Evolutionary conservation across 2,113 vertebrate species (phyloP).

Genomic region (Mastomys natalensis): DNA sequence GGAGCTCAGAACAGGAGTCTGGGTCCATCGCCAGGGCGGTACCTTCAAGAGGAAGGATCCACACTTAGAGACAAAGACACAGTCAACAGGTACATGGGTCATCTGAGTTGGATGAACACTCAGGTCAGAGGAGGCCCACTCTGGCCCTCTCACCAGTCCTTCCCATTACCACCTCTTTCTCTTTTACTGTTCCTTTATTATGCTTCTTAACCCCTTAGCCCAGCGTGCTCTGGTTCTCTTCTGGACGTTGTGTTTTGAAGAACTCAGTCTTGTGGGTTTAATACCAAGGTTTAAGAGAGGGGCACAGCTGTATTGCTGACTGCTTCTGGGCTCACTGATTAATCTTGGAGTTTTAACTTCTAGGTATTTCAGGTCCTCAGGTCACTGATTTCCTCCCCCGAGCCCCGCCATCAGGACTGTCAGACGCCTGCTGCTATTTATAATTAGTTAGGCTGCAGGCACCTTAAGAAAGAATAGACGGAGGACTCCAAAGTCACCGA

Average conservation of each 20-base stretch:
- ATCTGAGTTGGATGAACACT: neutral
- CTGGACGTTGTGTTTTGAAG: neutral
- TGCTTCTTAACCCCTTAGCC: neutral
- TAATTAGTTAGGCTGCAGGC: neutral
- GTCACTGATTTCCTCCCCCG: neutral
- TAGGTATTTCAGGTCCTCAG: neutral
- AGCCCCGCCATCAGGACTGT: neutral
- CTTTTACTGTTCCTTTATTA: neutral
- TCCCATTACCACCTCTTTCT: neutral
- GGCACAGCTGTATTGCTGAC: neutral
- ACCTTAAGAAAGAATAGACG: neutral
- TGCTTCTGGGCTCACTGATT: neutral
- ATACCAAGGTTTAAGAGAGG: neutral
- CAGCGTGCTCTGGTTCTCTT: neutral
- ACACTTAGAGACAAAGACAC: neutral
- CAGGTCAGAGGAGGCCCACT: neutral
- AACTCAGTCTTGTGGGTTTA: neutral
- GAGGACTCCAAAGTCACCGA: neutral
- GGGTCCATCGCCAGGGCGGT: slow-evolving; percentile 32
- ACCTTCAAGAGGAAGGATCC: slow-evolving; percentile 63
- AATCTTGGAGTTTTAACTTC: neutral
- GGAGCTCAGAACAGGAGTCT: slow-evolving; percentile 46
- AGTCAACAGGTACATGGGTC: neutral
- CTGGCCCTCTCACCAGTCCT: neutral
- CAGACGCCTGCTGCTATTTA: neutral